These are phyloP conservation scores for Hydrozoanthus tunicans DNA, from an alignment of 64 coral and sea anemone species.

Conservation along the genomic window DNA sequence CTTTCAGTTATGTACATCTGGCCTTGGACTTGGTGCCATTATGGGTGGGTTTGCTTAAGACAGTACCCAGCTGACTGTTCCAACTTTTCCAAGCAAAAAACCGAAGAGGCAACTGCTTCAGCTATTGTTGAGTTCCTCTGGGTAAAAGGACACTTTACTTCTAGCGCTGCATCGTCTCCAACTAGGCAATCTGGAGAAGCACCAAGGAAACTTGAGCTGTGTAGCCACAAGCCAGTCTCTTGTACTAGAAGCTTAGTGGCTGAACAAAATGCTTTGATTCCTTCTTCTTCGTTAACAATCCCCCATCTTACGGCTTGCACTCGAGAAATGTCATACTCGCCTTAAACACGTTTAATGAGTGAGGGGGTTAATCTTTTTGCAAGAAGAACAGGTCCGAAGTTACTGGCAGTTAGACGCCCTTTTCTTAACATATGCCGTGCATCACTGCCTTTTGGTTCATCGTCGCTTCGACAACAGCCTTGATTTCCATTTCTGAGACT, in stretches of 20 bases:
- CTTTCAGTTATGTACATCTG: background rate
- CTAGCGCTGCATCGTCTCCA: background rate
- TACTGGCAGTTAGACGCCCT: slow-evolving; percentile 35
- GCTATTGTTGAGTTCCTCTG: background rate
- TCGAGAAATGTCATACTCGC: slow-evolving; percentile 20
- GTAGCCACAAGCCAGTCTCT: background rate
- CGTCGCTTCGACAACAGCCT: background rate
- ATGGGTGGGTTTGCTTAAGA: background rate
- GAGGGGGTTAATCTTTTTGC: slow-evolving; percentile 31
- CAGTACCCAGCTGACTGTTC: background rate
- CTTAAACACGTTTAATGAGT: slow-evolving; percentile 18
- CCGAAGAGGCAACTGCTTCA: background rate
- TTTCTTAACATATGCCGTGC: slow-evolving; percentile 17
- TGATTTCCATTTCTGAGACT: slow-evolving; percentile 6
- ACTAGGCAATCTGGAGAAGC: background rate
- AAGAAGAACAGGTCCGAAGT: slow-evolving; percentile 3
- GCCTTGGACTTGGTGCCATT: background rate
- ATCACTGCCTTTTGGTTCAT: slow-evolving; percentile 16
- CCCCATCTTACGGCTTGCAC: no score
- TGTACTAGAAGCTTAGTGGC: background rate
- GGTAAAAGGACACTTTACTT: background rate
- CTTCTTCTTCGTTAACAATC: no score
- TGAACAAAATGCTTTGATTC: no score
- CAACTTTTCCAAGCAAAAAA: background rate
- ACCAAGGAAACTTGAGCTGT: background rate